Evolutionary conservation across 64 coral and sea anemone genomes (phyloP), one percentile per base, ranked within the genome.

Genomic region (Pachyseris speciosa): DNA sequence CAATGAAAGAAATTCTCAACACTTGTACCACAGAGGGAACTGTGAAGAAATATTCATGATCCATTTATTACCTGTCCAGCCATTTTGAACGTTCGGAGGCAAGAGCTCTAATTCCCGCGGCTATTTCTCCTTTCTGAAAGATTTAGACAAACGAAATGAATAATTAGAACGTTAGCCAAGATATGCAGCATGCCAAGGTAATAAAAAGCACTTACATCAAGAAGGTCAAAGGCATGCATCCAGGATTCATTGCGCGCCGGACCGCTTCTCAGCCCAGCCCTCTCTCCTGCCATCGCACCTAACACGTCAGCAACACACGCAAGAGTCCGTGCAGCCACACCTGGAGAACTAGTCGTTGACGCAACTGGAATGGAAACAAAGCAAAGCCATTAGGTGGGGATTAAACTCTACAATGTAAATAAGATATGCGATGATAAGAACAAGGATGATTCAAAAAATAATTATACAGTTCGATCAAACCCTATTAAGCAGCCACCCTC

Each of bases 261-360:
- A 20, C 93, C 97, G 44, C 97, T 95, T 50, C 93, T 86, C 19
- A 95, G 61, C 17, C 96, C 96, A 44, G 93, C 96, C 65, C 95
- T 99, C 47, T 99, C 97, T 45, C 97, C 97, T 17, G 93, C 94
- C 97, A 99, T 95, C 20, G 90, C 91, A 36, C 97, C 93, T 16
- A 99, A 57, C 13, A 99, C 97, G 74, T 99, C 94, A 45, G 97
- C 97, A 28, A 99, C 92, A 87, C 97, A 99, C 7, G 93, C 94
- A 31, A 99, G 37, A 7, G 94, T 95, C 7, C 97, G 93, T 37
- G 97, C 97, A 4, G 90, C 94, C 43, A 93, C 80, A 37, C 90
- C 94, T 37, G 85, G 87, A 38, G 96, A 98, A 1, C 32, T 64
- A 9, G 75, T 89, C n/a, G 71, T 90, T 55, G 68, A 92, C 3